Evolutionary conservation across 2,797 vertebrate genomes (phyloP), one percentile per base, ranked within the genome.

Genomic region (Lagodon rhomboides): DNA sequence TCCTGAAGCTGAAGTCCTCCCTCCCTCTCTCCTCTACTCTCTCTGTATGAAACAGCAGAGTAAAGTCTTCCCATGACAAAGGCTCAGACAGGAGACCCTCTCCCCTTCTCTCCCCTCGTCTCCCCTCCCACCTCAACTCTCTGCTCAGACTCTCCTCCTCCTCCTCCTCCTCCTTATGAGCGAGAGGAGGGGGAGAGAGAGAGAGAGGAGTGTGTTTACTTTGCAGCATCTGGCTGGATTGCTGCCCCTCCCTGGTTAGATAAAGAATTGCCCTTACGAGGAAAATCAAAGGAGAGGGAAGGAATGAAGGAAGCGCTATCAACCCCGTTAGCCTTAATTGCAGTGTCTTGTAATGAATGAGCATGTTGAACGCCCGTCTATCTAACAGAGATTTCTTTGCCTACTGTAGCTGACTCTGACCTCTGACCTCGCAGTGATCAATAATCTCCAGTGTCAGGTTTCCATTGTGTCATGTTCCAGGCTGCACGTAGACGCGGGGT

Each of bases 31-130:
- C 15, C 8, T 38, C 63, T 76, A 38, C 63, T 80, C 59, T 62
- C 17, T 67, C 55, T 46, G 55, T 56, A n/a, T 73, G 56, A 73
- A 79, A 44, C 66, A 75, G 79, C 60, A 66, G 74, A 90, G 82
- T 25, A 68, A 85, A 87, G 77, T 88, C 92, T 91, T 91, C 83
- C 74, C 90, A 93, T 94, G 93, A 95, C 93, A 95, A 95, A 94
- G 89, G 80, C 87, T 75, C 83, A 89, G 89, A 92, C 76, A 84
- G 84, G 83, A 90, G 88, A 89, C 88, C 86, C 87, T 85, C 79
- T 79, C 75, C 82, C 68, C 74, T 75, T 67, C 66, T 71, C 68
- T 53, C 64, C 30, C 30, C 3, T 30, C 27, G 30, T 30, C 30
- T 30, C 30, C 30, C 75, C 82, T 86, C 88, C 91, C 81, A 87